These are phyloP conservation scores for Microchirus variegatus DNA, from an alignment of 2,797 vertebrate species.

Conservation along the genomic window DNA sequence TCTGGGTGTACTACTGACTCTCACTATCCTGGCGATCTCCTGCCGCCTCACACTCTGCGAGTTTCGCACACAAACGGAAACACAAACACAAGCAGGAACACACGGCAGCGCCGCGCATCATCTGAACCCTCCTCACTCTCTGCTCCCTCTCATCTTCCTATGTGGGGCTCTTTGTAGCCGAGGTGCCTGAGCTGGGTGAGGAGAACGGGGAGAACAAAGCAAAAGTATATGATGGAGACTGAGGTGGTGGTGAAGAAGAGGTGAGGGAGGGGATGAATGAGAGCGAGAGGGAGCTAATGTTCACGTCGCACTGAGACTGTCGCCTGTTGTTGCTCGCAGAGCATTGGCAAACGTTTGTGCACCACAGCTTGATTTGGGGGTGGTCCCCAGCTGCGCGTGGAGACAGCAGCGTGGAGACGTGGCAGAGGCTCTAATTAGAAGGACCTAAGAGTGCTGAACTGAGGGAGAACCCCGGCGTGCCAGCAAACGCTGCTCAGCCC, in stretches of 20 bases:
- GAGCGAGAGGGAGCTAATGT: slow-evolving; percentile 60
- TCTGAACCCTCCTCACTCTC: slow-evolving; percentile 76
- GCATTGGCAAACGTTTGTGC: slow-evolving; percentile 59
- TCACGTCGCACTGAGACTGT: slow-evolving; percentile 53
- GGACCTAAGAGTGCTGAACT: slow-evolving; percentile 81
- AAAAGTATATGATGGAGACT: slow-evolving; percentile 59
- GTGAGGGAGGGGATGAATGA: slow-evolving; percentile 67
- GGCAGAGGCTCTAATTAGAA: slow-evolving; percentile 82
- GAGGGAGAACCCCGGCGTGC: slow-evolving; percentile 79
- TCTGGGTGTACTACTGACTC: slow-evolving; percentile 77
- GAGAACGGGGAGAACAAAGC: slow-evolving; percentile 74
- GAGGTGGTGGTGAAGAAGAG: slow-evolving; percentile 61
- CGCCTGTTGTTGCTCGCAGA: slow-evolving; percentile 66
- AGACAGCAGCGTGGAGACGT: slow-evolving; percentile 72
- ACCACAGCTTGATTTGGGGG: slow-evolving; percentile 72
- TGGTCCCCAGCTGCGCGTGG: slow-evolving; percentile 77
- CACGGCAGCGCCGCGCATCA: slow-evolving; percentile 68
- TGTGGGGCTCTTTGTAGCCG: slow-evolving; percentile 81
- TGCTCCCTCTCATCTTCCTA: slow-evolving; percentile 79
- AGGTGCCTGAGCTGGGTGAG: slow-evolving; percentile 70
- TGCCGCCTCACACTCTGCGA: slow-evolving; percentile 71
- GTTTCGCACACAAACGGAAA: slow-evolving; percentile 59
- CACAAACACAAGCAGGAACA: slow-evolving; percentile 60
- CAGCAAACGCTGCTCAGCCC: slow-evolving; percentile 69
- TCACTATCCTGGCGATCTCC: slow-evolving; percentile 80